Percentiles rank a stretch among this genome's conserved stretches.
phyloP scores from a whole-genome alignment of 2,888 invertebrate genomes.

The Dryadula phaetusa region DNA sequence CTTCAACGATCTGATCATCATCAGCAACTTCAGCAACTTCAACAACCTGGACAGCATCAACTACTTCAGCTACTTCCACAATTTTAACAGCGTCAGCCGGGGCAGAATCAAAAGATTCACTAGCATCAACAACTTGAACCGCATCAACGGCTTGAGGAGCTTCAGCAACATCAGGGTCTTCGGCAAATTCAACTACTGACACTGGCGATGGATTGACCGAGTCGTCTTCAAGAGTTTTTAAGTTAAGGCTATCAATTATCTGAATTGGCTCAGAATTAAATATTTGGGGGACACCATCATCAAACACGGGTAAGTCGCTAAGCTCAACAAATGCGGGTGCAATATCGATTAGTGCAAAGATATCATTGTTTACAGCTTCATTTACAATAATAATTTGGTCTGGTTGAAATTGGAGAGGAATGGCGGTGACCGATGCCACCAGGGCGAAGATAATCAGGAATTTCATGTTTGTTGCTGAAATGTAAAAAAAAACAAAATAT shows the following conservation, averaged over 20 bases:
- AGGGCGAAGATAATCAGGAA: conserved; percentile 42
- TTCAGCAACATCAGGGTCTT: conserved; percentile 2
- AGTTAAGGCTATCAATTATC: neutral
- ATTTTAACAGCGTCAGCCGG: neutral
- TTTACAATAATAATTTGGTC: conserved; percentile 28
- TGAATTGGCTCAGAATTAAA: neutral
- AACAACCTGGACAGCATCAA: neutral
- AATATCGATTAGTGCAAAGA: conserved; percentile 22
- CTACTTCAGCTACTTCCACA: neutral
- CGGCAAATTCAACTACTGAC: neutral
- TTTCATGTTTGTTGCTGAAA: conserved; percentile 41
- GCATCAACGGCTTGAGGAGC: neutral
- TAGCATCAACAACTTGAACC: neutral
- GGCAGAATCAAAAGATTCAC: neutral
- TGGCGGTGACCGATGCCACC: conserved; percentile 44
- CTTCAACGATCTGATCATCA: neutral
- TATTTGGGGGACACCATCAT: neutral
- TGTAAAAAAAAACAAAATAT: neutral
- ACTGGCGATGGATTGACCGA: neutral
- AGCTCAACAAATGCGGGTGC: conserved; percentile 42
- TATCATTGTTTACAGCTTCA: conserved; percentile 36
- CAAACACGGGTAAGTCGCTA: neutral
- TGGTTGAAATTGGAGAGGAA: conserved; percentile 35
- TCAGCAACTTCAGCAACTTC: neutral
- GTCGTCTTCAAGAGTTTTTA: neutral